Evolutionary conservation across 2,888 invertebrate species (phyloP).

Genomic region (Drosophila melanosoma): DNA sequence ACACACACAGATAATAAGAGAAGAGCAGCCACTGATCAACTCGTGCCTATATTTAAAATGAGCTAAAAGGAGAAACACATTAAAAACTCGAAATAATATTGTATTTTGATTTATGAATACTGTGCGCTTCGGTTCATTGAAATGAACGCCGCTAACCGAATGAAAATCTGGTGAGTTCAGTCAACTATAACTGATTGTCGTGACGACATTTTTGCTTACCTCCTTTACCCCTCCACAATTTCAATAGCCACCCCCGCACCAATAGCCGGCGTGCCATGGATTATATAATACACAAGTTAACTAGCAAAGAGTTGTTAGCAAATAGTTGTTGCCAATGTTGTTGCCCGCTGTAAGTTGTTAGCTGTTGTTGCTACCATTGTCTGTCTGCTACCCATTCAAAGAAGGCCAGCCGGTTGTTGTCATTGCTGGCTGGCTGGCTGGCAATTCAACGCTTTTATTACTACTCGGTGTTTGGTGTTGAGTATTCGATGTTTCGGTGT

Average conservation of each 20-base stretch:
- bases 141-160: slow-evolving; percentile 38
- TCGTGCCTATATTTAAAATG: slow-evolving; percentile 41
- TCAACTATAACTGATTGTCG: slow-evolving; percentile 65
- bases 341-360: background rate
- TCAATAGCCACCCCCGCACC: slow-evolving; percentile 18
- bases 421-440: slow-evolving; percentile 21
- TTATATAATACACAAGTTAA: slow-evolving; percentile 30
- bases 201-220: slow-evolving; percentile 49
- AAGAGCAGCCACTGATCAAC: background rate
- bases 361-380: slow-evolving; percentile 26
- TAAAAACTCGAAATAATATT: slow-evolving; percentile 6
- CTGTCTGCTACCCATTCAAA: slow-evolving; percentile 46
- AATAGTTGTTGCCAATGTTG: slow-evolving; percentile 18
- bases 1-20: background rate
- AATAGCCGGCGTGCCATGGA: background rate
- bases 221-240: slow-evolving; percentile 18
- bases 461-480: slow-evolving; percentile 40
- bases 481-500: slow-evolving; percentile 1
- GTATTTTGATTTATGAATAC: slow-evolving; percentile 26
- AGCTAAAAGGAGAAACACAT: background rate
- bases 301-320: slow-evolving; percentile 33
- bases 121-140: slow-evolving; percentile 59
- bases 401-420: slow-evolving; percentile 72
- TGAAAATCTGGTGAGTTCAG: slow-evolving; percentile 54
- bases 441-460: background rate